Evolutionary conservation across 2,797 vertebrate species (phyloP).

Genomic region (Bovichtus variegatus): DNA sequence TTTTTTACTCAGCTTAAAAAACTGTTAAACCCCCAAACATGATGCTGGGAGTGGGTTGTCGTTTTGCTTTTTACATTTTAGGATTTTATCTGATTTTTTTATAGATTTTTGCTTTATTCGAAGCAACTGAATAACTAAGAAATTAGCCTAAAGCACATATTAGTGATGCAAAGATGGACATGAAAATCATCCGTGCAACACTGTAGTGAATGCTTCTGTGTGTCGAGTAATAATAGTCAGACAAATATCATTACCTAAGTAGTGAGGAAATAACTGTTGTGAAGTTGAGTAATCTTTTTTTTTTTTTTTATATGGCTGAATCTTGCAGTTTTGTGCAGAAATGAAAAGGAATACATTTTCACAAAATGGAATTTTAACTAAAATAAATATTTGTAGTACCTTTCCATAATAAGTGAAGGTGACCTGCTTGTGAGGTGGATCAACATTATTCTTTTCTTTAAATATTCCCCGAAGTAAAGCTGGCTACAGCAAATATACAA

Average conservation of each 20-base stretch:
- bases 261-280: not conserved
- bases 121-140: not conserved
- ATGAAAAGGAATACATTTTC: not conserved
- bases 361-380: not conserved
- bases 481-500: not conserved
- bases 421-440: not conserved
- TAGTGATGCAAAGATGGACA: conserved; percentile 1
- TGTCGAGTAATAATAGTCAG: not conserved
- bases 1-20: conserved; percentile 9
- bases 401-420: not conserved
- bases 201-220: not conserved
- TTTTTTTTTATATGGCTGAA: not conserved
- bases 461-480: not conserved
- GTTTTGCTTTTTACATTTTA: not conserved
- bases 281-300: no score
- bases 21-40: not conserved
- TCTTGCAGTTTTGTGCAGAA: not conserved
- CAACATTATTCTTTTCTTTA: not conserved
- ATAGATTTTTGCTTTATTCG: not conserved
- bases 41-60: not conserved
- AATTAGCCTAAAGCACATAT: not conserved
- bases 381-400: no score
- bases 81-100: not conserved
- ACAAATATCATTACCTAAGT: not conserved
- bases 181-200: not conserved